Evolutionary conservation across 2,888 invertebrate species (phyloP).

Genomic region (Drosophila emarginata): DNA sequence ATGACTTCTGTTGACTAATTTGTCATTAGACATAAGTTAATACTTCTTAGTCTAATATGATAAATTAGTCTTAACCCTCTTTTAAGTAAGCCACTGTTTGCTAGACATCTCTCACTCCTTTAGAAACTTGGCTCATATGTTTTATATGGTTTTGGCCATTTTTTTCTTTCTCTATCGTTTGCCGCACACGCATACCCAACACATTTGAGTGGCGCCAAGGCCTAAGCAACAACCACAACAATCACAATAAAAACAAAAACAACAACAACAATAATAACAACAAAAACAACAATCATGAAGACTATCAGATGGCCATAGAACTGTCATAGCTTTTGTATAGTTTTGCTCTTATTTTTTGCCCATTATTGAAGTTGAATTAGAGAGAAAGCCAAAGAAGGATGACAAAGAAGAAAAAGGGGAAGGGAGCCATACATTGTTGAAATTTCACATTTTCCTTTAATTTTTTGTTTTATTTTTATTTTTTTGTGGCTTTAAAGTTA

Average conservation of each 20-base stretch:
- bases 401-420: constrained; percentile 15
- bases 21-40: not conserved
- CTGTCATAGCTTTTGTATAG: constrained; percentile 37
- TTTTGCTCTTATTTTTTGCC: constrained; percentile 34
- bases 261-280: constrained; percentile 20
- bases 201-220: constrained; percentile 71
- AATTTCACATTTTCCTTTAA: constrained; percentile 26
- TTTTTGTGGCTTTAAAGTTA: constrained; percentile 41
- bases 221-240: constrained; percentile 34
- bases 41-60: not conserved
- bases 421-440: not conserved
- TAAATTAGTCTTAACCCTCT: not conserved
- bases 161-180: constrained; percentile 46
- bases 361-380: constrained; percentile 37
- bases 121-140: constrained; percentile 47
- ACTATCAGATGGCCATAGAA: constrained; percentile 55
- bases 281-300: constrained; percentile 41
- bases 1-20: too few relatives aligned
- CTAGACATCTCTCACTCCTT: constrained; percentile 1
- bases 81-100: not conserved
- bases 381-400: constrained; percentile 1
- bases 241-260: constrained; percentile 22
- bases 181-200: constrained; percentile 58
- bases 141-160: constrained; percentile 58
- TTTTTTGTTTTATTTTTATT: constrained; percentile 20